A percentile compares a stretch with the other conserved stretches of the same genome.
These are phyloP conservation scores for Pinna nobilis DNA, from an alignment of 1,140 invertebrate species.

Conservation along the genomic window DNA sequence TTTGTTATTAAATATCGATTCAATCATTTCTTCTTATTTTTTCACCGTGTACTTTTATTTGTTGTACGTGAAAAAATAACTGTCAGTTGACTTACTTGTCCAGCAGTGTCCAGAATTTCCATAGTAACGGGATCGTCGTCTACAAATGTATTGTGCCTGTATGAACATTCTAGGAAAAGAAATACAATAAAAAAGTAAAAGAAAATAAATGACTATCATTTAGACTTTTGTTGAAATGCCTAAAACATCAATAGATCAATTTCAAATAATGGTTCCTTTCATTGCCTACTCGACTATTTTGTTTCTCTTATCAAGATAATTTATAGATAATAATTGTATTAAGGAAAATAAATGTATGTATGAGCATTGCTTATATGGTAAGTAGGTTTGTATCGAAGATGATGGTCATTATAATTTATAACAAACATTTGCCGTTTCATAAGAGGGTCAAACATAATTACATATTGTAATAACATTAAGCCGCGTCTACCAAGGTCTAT, in stretches of 20 bases:
- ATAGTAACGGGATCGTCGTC: slow-evolving; percentile 93
- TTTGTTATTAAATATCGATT: background rate
- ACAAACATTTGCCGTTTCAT: background rate
- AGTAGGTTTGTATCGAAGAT: background rate
- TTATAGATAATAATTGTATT: too few relatives aligned
- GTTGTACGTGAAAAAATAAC: too few relatives aligned
- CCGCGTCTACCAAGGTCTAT: too few relatives aligned
- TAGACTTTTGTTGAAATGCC: background rate
- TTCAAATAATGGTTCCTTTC: too few relatives aligned
- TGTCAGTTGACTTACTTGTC: slow-evolving; percentile 87
- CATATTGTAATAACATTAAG: too few relatives aligned
- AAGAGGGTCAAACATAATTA: too few relatives aligned
- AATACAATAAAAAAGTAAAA: background rate
- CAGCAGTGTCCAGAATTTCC: slow-evolving; percentile 94
- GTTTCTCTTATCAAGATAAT: too few relatives aligned
- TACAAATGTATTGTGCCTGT: slow-evolving; percentile 92
- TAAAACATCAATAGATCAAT: background rate
- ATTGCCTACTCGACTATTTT: too few relatives aligned
- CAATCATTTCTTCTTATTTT: too few relatives aligned
- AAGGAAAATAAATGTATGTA: background rate
- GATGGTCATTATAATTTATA: background rate
- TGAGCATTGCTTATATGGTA: background rate
- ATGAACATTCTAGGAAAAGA: slow-evolving; percentile 83
- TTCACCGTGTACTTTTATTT: too few relatives aligned
- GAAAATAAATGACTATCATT: background rate